Base-by-base conservation (phyloP, 2,888 invertebrate genomes). In the Stenichneumon culpator region DNA sequence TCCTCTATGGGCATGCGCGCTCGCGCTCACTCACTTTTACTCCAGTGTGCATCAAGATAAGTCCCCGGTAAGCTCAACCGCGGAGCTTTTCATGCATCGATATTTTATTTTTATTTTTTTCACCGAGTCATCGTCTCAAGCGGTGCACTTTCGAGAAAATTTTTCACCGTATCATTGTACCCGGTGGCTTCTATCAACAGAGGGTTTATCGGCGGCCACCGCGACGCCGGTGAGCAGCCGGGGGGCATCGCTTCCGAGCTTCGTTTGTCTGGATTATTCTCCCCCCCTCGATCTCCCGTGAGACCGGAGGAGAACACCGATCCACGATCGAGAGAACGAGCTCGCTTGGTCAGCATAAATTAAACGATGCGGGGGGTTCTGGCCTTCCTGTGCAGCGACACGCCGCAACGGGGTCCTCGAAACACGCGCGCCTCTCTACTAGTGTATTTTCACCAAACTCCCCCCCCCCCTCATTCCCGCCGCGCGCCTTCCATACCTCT, bases 331-430 rank as follows among this genome's bases (percentile, higher is more conserved):
- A 32, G 47, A 28, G 25, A 63, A 47, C 28, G 78, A 80, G 78
- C 72, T 28, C 74, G 68, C 75, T 85, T 80, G 86, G 86, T 87
- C 87, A 85, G 85, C 77, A 88, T 88, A 90, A 92, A 90, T 90
- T 89, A 90, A 89, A 87, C 89, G 90, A 91, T 88, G 90, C 90
- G 89, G 90, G 87, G 89, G 88, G 87, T 52, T 67, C 36, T 52
- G 25, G 67, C 22, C 63, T 50, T 22, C 22, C 75, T 54, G 22
- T 22, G 77, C 39, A 39, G 54, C 65, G 47, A 54, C 39, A 54
- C 47, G 19, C 16, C 22, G 77, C 52, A 19, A 77, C 39, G 67
- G 77, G 87, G 85, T 77, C 84, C 85, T 70, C 39, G 75, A 74
- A 47, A 82, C 84, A 79, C 80, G 82, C 80, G 78, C 82, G 79